Conservation (phyloP, 2,797 vertebrate species). For the Thaleichthys pacificus region DNA sequence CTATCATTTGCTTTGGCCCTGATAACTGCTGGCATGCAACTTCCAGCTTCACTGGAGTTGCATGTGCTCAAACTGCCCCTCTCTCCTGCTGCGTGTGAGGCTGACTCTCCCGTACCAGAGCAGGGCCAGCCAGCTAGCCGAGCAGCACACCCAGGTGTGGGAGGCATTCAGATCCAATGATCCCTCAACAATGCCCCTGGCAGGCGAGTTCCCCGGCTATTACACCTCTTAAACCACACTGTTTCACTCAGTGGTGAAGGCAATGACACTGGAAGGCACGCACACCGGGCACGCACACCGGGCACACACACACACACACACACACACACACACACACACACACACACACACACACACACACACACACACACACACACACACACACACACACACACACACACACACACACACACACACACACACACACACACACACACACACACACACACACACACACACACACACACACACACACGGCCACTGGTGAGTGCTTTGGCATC, state of each 20-base stretch:
- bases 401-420: constrained; percentile 28
- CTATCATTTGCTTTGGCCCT: neutral
- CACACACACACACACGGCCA: constrained; percentile 35
- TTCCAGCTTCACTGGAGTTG: no score
- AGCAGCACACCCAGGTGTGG: neutral
- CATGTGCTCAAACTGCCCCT: neutral
- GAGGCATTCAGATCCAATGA: neutral
- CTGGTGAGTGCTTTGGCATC: constrained; percentile 65
- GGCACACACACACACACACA: constrained; percentile 23
- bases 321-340: constrained; percentile 25
- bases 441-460: constrained; percentile 19
- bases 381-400: constrained; percentile 27
- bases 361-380: constrained; percentile 27
- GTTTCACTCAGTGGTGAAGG: constrained; percentile 20
- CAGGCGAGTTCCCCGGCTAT: neutral
- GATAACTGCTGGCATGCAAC: neutral
- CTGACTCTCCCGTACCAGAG: no score
- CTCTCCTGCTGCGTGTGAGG: neutral
- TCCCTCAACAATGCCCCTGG: neutral
- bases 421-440: constrained; percentile 9
- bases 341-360: constrained; percentile 28
- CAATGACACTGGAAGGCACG: neutral
- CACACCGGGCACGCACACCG: constrained; percentile 30
- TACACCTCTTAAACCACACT: constrained; percentile 17
- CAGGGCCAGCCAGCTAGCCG: no score